Evolutionary conservation across 2,113 vertebrate genomes (phyloP).

Genomic region (Psilopogon haemacephalus): DNA sequence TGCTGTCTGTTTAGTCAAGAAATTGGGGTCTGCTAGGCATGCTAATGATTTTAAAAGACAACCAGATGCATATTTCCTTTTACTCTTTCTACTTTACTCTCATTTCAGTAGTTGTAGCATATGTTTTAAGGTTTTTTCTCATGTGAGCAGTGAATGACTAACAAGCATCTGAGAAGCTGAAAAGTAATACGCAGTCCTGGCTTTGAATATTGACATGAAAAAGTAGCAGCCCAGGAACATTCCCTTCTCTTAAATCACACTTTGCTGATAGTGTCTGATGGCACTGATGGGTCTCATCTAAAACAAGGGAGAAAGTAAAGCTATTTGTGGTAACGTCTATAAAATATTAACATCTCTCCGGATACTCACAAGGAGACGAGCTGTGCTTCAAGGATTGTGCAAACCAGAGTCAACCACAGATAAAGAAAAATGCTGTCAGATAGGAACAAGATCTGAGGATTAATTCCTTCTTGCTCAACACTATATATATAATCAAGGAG

Average conservation of each 20-base stretch:
- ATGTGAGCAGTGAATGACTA: background rate
- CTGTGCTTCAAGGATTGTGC: background rate
- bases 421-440: background rate
- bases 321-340: background rate
- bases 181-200: background rate
- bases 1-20: conserved; percentile 45
- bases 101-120: background rate
- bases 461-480: background rate
- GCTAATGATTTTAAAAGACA: conserved; percentile 52
- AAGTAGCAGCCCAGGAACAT: background rate
- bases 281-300: background rate
- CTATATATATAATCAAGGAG: background rate
- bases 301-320: background rate
- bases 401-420: background rate
- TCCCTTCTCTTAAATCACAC: background rate
- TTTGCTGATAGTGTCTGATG: background rate
- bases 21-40: conserved; percentile 42
- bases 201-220: background rate
- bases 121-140: background rate
- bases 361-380: background rate
- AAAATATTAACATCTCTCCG: background rate
- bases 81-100: background rate
- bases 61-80: background rate
- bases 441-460: background rate
- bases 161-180: background rate